Base-by-base conservation (phyloP, 2,113 vertebrate species). In the Eolophus roseicapilla region DNA sequence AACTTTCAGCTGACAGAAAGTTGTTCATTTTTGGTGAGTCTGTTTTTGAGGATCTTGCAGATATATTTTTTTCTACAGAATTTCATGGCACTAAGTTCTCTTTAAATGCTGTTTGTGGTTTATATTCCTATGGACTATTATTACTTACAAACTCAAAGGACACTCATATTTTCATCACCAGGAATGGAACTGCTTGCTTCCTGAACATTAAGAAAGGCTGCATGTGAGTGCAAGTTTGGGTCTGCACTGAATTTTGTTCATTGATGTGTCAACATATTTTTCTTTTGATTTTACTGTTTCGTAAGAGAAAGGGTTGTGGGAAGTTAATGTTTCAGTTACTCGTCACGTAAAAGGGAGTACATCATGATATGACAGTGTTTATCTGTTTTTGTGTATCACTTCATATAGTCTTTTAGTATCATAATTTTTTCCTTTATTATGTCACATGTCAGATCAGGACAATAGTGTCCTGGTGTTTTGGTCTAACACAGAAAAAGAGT, bases 81-180 rank as follows among this genome's bases (percentile, higher is more conserved):
- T 87, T 73, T 81, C 31, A 9, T 27, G 55, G 17, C 14, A 3
- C 44, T 84, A n/a, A 59, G 71, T 71, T 70, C 2, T 44, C 0
- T 52, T 86, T 52, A 76, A 41, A 46, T 77, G 21, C 7, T 46
- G 3, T 31, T 49, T 68, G 9, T 59, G 5, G 5, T 28, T 76
- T 71, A 43, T 33, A 39, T 10, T 37, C 29, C 31, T 41, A 5
- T 24, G 53, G 44, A 37, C 28, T 81, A 7, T 46, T 57, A n/a
- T 31, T 13, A 7, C 11, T 76, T 88, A 13, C 10, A 47, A 74
- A 60, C 2, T 12, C n/a, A 39, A 67, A 71, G 20, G 21, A 5
- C 19, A 17, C 9, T 10, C 2, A 2, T 28, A 10, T 47, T 88
- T 76, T 37, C 28, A n/a, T 80, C n/a, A 27, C 21, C 0, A 0